Percentiles rank a stretch among this genome's conserved stretches.
phyloP scores from a whole-genome alignment of 2,797 vertebrate genomes.

The Oceanodroma leucorhoa region DNA sequence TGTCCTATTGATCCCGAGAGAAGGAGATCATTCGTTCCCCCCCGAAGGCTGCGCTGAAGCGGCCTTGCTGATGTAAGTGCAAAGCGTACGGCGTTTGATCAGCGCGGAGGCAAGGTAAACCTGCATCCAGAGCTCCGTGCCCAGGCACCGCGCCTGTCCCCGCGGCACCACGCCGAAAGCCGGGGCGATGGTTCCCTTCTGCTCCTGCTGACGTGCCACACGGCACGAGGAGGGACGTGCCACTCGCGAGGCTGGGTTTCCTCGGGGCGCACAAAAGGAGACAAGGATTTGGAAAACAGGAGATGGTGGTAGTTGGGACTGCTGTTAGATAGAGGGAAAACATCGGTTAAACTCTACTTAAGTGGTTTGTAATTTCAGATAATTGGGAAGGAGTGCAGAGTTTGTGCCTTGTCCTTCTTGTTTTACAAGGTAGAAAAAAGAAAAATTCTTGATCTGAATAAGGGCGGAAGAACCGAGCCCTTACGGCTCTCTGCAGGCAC shows the following conservation, averaged over 20 bases:
- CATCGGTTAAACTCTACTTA: rapidly evolving
- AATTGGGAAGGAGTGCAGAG: neutral
- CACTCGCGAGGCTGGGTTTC: rapidly evolving
- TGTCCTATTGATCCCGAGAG: rapidly evolving
- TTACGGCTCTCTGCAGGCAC: neutral
- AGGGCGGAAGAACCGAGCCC: neutral
- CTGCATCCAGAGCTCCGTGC: rapidly evolving
- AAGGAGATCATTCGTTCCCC: neutral
- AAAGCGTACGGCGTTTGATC: neutral
- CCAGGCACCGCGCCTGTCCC: rapidly evolving
- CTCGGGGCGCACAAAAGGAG: rapidly evolving
- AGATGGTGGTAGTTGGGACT: neutral
- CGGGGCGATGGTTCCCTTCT: rapidly evolving
- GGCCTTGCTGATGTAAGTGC: neutral
- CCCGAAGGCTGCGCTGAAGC: rapidly evolving
- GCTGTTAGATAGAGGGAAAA: rapidly evolving
- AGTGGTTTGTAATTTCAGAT: neutral
- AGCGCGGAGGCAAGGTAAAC: neutral
- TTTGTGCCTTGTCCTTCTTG: neutral
- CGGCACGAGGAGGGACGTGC: neutral
- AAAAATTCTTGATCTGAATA: neutral
- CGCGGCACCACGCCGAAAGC: rapidly evolving
- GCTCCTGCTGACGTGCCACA: rapidly evolving
- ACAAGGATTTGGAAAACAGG: neutral
- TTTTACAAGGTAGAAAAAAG: neutral